phyloP scores from a whole-genome alignment of 2,797 vertebrate species.

The Phoeniculus purpureus region DNA sequence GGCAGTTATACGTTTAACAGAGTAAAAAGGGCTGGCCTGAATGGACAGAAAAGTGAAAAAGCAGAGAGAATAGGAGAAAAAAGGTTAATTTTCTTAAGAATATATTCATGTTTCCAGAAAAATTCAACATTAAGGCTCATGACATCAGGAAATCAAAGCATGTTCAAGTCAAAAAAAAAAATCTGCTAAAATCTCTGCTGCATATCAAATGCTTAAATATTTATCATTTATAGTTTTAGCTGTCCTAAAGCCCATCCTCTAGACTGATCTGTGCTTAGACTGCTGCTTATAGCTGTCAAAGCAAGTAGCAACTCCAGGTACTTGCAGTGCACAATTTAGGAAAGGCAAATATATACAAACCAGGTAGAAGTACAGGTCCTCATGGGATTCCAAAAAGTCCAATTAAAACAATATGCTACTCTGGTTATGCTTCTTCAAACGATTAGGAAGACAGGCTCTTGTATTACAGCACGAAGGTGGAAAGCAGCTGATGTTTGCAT shows the following conservation, averaged over 20 bases:
- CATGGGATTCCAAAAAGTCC: background rate
- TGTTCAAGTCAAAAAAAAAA: background rate
- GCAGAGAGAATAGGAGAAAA: background rate
- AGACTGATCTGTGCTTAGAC: background rate
- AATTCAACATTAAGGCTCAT: background rate
- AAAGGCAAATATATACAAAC: background rate
- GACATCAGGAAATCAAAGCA: background rate
- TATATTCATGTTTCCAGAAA: background rate
- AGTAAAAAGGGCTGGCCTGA: background rate
- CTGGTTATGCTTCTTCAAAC: background rate
- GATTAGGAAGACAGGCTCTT: background rate
- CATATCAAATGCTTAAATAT: background rate
- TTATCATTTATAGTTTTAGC: background rate
- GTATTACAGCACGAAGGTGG: background rate
- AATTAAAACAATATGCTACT: background rate
- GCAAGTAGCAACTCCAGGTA: background rate
- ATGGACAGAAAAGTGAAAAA: background rate
- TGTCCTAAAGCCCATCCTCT: background rate
- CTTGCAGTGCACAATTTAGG: background rate
- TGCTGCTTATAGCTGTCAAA: background rate
- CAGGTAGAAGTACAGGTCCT: background rate
- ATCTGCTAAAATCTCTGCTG: background rate
- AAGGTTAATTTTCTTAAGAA: background rate
- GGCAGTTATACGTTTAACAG: background rate
- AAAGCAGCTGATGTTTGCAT: background rate